phyloP scores from a whole-genome alignment of 1,140 invertebrate genomes.

The Atta texana region DNA sequence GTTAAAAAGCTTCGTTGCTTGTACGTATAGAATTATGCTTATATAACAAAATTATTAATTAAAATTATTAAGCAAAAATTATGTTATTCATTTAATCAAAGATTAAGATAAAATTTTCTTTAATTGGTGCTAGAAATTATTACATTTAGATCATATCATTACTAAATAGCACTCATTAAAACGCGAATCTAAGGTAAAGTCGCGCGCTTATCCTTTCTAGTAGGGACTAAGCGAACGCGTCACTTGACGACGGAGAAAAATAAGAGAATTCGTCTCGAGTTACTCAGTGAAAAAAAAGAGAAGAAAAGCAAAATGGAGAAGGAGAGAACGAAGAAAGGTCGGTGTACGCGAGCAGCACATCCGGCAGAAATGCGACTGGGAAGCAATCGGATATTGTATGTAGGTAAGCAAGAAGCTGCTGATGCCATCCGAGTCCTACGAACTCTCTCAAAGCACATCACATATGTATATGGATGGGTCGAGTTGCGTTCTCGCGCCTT shows the following conservation, averaged over 20 bases:
- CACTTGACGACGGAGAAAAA: constrained; percentile 55
- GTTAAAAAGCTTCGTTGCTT: constrained; percentile 7
- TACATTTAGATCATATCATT: neutral
- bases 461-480: constrained; percentile 4
- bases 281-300: constrained; percentile 47
- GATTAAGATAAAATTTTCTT: neutral
- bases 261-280: constrained; percentile 64
- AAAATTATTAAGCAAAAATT: neutral
- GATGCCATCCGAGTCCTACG: constrained; percentile 64
- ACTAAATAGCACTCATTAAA: neutral
- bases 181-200: constrained; percentile 2
- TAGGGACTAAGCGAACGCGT: neutral
- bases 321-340: constrained; percentile 69
- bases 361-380: constrained; percentile 73
- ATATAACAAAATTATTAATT: neutral
- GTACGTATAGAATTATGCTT: neutral
- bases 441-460: constrained; percentile 21
- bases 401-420: constrained; percentile 73
- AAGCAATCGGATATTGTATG: constrained; percentile 75
- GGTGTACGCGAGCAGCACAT: constrained; percentile 69
- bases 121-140: neutral
- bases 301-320: constrained; percentile 18
- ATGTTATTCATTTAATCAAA: neutral
- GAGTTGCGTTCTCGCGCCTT: constrained; percentile 63
- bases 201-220: neutral